Percentiles rank a stretch among this genome's conserved stretches.
phyloP scores from a whole-genome alignment of 2,888 invertebrate species.

The Nomada ruficornis region DNA sequence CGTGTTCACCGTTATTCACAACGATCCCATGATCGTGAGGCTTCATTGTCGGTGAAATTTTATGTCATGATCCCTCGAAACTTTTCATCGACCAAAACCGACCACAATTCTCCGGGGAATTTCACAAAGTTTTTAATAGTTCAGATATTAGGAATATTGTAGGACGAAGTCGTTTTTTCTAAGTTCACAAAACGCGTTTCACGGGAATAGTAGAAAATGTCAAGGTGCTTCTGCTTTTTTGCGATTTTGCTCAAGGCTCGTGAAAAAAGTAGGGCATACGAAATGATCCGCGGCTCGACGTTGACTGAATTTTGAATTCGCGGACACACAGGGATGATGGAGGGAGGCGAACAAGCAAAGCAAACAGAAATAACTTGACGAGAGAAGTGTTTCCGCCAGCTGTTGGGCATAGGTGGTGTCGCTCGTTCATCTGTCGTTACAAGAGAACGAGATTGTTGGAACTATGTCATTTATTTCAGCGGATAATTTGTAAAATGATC shows the following conservation, averaged over 20 bases:
- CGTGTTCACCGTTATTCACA: slow-evolving; percentile 22
- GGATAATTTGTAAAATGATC: slow-evolving; percentile 2
- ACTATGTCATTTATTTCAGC: slow-evolving; percentile 41
- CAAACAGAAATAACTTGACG: slow-evolving; percentile 72
- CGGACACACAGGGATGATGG: slow-evolving; percentile 53
- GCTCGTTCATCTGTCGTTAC: slow-evolving; percentile 44
- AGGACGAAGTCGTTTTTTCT: too few relatives aligned
- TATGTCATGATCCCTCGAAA: slow-evolving; percentile 14
- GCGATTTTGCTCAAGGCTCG: slow-evolving; percentile 21
- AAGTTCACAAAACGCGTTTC: background rate
- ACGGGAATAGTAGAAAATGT: slow-evolving; percentile 38
- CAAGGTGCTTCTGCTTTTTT: slow-evolving; percentile 30
- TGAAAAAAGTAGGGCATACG: slow-evolving; percentile 53
- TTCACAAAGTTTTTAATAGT: too few relatives aligned
- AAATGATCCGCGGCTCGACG: slow-evolving; percentile 65
- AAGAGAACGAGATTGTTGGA: slow-evolving; percentile 36
- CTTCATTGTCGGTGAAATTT: slow-evolving; percentile 52
- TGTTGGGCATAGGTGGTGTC: slow-evolving; percentile 62
- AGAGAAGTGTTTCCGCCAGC: slow-evolving; percentile 60
- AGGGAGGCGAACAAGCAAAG: slow-evolving; percentile 59
- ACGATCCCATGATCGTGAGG: slow-evolving; percentile 58
- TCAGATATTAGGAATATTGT: background rate
- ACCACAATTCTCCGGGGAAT: too few relatives aligned
- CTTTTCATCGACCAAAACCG: background rate
- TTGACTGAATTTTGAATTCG: slow-evolving; percentile 75